Evolutionary conservation across 2,113 vertebrate genomes (phyloP).

Genomic region (Petrocephalus zakoni): DNA sequence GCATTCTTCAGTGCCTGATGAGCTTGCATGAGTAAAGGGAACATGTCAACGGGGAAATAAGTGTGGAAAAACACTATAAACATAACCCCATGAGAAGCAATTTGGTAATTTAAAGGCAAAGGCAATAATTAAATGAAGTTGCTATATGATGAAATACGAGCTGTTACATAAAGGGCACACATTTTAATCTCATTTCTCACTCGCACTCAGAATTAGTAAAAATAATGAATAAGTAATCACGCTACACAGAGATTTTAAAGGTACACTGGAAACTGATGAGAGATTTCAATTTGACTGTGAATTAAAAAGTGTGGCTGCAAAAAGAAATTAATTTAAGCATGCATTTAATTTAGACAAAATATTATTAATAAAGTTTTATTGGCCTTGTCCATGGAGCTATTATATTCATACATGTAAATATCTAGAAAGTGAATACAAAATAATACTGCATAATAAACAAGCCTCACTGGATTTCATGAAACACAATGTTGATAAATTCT

Average conservation of each 20-base stretch:
- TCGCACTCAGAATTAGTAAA: neutral
- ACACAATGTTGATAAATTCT: neutral
- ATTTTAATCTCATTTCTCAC: constrained; percentile 4
- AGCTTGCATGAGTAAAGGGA: neutral
- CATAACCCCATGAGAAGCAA: neutral
- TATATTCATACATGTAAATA: constrained; percentile 3
- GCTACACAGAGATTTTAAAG: neutral
- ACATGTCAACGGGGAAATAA: neutral
- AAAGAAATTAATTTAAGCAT: constrained; percentile 9
- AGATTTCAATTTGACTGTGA: constrained; percentile 6
- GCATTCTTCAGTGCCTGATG: neutral
- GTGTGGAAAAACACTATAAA: neutral
- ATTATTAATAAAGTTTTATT: constrained; percentile 12
- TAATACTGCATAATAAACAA: neutral
- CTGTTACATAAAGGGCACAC: constrained; percentile 1
- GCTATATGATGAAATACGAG: neutral
- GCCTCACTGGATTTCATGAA: neutral
- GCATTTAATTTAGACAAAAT: neutral
- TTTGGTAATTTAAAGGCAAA: neutral
- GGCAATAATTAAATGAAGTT: neutral
- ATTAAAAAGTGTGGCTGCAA: neutral
- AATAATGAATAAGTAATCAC: constrained; percentile 7
- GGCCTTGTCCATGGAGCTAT: neutral
- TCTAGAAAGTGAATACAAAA: neutral
- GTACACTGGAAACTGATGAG: neutral